These are phyloP conservation scores for Anoncus sp. DNA, from an alignment of 2,888 invertebrate genomes.

Conservation along the genomic window DNA sequence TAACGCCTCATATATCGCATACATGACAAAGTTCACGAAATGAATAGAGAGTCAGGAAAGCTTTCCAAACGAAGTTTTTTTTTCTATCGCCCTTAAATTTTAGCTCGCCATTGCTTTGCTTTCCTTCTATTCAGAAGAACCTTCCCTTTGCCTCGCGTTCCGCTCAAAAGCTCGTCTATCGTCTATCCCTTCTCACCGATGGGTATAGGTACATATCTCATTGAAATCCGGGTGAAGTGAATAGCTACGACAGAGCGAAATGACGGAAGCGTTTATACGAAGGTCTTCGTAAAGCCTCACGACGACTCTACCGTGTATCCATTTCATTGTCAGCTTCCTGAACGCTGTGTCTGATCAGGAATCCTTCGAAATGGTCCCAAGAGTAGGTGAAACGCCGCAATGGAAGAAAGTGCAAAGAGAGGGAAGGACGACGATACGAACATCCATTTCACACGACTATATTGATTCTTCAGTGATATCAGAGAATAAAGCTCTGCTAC, in stretches of 20 bases:
- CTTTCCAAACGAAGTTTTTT: conserved; percentile 16
- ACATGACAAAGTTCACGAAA: conserved; percentile 25
- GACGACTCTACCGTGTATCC: background rate
- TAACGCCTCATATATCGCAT: background rate
- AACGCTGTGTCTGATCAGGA: background rate
- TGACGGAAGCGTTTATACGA: conserved; percentile 12
- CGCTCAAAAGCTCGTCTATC: conserved; percentile 18
- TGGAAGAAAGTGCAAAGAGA: background rate
- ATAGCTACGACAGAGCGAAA: conserved; percentile 20
- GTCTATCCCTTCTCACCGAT: conserved; percentile 37
- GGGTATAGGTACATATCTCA: conserved; percentile 1
- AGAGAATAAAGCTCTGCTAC: background rate
- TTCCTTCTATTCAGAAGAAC: conserved; percentile 44
- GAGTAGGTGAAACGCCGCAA: background rate
- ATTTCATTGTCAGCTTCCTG: conserved; percentile 30
- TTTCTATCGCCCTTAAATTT: conserved; percentile 1
- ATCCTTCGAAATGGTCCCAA: background rate
- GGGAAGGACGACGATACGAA: background rate
- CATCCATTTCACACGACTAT: background rate
- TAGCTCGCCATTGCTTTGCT: conserved; percentile 36
- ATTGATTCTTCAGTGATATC: conserved; percentile 14
- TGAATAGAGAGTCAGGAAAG: conserved; percentile 8
- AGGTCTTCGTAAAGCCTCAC: conserved; percentile 1
- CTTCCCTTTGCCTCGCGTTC: background rate
- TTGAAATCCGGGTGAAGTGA: conserved; percentile 31